Conservation (phyloP, 1,140 invertebrate species). For the Drosophila yakuba region DNA sequence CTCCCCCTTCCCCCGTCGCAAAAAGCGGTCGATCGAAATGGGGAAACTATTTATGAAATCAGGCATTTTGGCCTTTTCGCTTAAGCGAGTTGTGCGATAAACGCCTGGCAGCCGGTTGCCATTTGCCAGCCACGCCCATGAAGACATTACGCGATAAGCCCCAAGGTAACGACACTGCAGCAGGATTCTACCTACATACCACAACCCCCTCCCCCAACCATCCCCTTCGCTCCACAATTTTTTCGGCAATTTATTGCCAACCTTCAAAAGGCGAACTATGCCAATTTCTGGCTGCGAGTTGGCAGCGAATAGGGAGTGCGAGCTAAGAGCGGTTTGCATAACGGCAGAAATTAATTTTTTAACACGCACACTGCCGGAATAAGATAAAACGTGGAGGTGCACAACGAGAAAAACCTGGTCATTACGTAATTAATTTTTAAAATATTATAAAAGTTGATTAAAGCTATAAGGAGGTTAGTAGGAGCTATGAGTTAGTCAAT, state of each 20-base stretch:
- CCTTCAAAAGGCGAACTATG: conserved; percentile 66
- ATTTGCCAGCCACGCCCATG: conserved; percentile 52
- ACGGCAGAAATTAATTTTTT: conserved; percentile 77
- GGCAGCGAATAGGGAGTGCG: conserved; percentile 6
- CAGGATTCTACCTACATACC: neutral
- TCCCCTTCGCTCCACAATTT: neutral
- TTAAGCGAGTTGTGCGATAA: conserved; percentile 53
- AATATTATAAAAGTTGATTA: too few species aligned
- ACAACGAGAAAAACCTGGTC: neutral
- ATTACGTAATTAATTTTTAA: too few species aligned
- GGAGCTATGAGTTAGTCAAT: neutral
- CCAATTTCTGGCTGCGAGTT: conserved; percentile 48
- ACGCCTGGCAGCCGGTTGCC: conserved; percentile 60
- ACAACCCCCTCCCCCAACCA: too few species aligned
- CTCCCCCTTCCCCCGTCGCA: too few species aligned
- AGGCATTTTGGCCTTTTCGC: conserved; percentile 8
- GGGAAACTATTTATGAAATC: conserved; percentile 68
- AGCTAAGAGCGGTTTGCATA: conserved; percentile 59
- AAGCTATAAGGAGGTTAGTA: neutral
- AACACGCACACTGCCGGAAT: conserved; percentile 52
- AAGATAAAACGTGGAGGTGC: conserved; percentile 3
- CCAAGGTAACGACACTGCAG: conserved; percentile 74
- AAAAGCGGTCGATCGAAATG: conserved; percentile 19
- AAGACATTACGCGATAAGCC: conserved; percentile 69
- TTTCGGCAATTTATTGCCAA: conserved; percentile 72